Conservation (phyloP, 2,888 invertebrate genomes). For the Sturmia bella region DNA sequence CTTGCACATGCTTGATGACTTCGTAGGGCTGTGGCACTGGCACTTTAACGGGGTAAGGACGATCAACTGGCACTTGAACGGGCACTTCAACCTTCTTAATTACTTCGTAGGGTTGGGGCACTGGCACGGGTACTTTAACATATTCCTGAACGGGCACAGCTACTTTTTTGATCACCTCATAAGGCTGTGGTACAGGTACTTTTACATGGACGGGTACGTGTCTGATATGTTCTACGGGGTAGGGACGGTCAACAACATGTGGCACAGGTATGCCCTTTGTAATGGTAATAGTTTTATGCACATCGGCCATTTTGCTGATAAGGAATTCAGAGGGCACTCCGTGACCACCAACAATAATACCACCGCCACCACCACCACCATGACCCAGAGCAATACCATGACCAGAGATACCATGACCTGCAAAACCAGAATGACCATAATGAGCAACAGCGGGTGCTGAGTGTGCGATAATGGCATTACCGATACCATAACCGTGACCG, state of each 20-base stretch:
- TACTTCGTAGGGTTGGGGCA: slow-evolving; percentile 84
- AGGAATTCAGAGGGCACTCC: slow-evolving; percentile 77
- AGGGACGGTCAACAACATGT: slow-evolving; percentile 88
- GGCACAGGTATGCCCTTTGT: slow-evolving; percentile 89
- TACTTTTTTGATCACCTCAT: slow-evolving; percentile 87
- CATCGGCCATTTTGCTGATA: slow-evolving; percentile 83
- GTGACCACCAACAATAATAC: slow-evolving; percentile 17
- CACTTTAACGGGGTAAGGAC: slow-evolving; percentile 86
- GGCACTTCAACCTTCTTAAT: slow-evolving; percentile 85
- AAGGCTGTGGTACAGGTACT: slow-evolving; percentile 87
- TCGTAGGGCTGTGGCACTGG: slow-evolving; percentile 87
- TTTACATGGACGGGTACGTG: slow-evolving; percentile 85
- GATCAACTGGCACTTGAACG: slow-evolving; percentile 85
- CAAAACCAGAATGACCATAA: slow-evolving; percentile 62
- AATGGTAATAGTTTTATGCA: slow-evolving; percentile 87
- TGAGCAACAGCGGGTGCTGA: slow-evolving; percentile 75
- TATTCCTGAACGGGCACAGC: slow-evolving; percentile 87
- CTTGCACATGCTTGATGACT: slow-evolving; percentile 84
- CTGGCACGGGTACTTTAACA: slow-evolving; percentile 86
- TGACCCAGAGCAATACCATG: slow-evolving; percentile 73
- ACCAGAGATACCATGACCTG: slow-evolving; percentile 71
- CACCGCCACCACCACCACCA: slow-evolving; percentile 72
- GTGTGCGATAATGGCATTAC: slow-evolving; percentile 72
- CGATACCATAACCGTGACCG: slow-evolving; percentile 78
- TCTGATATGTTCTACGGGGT: slow-evolving; percentile 86